These are phyloP conservation scores for Caenorhabditis doughertyi DNA, from an alignment of 2,888 invertebrate species.

Conservation along the genomic window DNA sequence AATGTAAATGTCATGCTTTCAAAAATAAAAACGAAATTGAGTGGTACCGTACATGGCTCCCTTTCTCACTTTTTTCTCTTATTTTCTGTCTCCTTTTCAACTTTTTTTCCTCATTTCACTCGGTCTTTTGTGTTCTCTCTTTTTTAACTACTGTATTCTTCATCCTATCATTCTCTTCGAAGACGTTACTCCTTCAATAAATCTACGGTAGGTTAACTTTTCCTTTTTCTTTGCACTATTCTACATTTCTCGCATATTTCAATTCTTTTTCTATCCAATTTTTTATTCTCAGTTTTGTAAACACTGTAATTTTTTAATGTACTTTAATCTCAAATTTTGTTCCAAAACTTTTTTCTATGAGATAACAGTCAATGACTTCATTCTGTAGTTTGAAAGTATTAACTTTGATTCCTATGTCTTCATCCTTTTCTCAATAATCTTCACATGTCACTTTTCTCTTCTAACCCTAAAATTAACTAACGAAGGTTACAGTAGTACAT, in stretches of 20 bases:
- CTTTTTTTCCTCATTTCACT: slow-evolving; percentile 6
- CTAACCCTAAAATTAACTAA: background rate
- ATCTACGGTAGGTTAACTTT: too few relatives aligned
- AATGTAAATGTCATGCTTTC: slow-evolving; percentile 50
- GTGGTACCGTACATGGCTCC: slow-evolving; percentile 49
- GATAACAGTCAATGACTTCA: background rate
- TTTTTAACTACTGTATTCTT: slow-evolving; percentile 8
- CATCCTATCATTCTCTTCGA: background rate
- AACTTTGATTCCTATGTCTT: background rate
- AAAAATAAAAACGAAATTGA: slow-evolving; percentile 34
- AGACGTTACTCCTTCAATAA: too few relatives aligned
- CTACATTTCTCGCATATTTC: too few relatives aligned
- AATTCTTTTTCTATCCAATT: too few relatives aligned
- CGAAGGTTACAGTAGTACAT: background rate
- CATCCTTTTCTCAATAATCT: background rate
- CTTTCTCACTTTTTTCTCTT: slow-evolving; percentile 8
- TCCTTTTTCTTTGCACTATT: too few relatives aligned
- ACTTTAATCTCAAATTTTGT: too few relatives aligned
- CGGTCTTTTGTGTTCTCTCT: background rate
- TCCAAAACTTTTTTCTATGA: background rate
- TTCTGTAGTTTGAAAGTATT: slow-evolving; percentile 8
- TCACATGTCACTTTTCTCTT: slow-evolving; percentile 6
- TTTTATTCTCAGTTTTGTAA: too few relatives aligned
- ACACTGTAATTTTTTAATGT: too few relatives aligned
- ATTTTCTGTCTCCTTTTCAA: background rate